Percentiles rank a stretch among this genome's conserved stretches.
phyloP scores from a whole-genome alignment of 2,113 vertebrate species.

The Epinephelus lanceolatus region DNA sequence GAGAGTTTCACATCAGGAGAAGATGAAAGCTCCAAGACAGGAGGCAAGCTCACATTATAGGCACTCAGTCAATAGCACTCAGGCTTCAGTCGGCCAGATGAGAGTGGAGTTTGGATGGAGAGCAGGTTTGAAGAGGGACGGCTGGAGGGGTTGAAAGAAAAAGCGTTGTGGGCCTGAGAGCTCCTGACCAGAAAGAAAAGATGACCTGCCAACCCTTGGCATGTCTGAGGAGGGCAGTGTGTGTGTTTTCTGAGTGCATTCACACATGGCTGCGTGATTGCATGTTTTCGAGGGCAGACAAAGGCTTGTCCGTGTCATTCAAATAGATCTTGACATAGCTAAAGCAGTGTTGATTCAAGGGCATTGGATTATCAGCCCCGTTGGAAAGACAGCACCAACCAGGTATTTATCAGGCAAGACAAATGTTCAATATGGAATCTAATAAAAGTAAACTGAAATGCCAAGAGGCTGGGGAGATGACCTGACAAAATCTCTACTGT shows the following conservation, averaged over 20 bases:
- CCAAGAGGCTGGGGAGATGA: not conserved
- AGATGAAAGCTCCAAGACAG: constrained; percentile 67
- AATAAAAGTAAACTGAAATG: not conserved
- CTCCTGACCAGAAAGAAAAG: constrained; percentile 47
- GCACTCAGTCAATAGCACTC: constrained; percentile 65
- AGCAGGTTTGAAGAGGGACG: constrained; percentile 55
- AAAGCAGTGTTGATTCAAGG: constrained; percentile 24
- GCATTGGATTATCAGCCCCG: constrained; percentile 15
- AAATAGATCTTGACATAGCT: constrained; percentile 20
- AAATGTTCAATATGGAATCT: constrained; percentile 18
- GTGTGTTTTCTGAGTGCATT: constrained; percentile 16
- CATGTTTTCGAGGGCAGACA: not conserved
- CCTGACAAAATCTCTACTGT: not conserved
- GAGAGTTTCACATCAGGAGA: constrained; percentile 49
- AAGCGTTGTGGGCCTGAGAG: constrained; percentile 38
- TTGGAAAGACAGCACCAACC: not conserved
- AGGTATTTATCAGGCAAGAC: constrained; percentile 34
- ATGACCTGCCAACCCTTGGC: constrained; percentile 10
- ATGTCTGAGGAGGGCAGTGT: constrained; percentile 17
- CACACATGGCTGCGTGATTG: not conserved
- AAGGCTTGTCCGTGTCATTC: constrained; percentile 23
- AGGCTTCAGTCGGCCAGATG: constrained; percentile 51
- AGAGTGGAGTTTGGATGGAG: constrained; percentile 61
- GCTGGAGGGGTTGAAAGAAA: constrained; percentile 68
- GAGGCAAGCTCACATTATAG: constrained; percentile 47